These are phyloP conservation scores for Antheraea yamamai DNA, from an alignment of 2,888 invertebrate species.

Conservation along the genomic window DNA sequence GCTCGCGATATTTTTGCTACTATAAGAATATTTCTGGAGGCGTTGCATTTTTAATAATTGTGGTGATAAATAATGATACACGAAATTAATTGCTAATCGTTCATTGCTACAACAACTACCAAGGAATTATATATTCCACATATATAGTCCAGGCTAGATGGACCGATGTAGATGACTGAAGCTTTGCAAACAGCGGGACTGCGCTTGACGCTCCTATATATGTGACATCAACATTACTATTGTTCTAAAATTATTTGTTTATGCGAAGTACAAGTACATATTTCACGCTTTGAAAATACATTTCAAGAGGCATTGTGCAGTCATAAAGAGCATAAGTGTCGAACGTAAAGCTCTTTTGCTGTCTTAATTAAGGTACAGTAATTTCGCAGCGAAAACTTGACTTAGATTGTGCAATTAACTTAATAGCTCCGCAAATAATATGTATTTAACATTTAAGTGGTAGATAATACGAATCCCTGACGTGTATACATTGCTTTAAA, in stretches of 20 bases:
- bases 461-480: slow-evolving; percentile 24
- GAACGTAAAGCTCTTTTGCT: neutral
- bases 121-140: too few relatives aligned
- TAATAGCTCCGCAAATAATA: neutral
- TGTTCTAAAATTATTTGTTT: too few relatives aligned
- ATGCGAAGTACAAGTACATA: neutral
- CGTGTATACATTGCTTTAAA: slow-evolving; percentile 19
- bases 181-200: too few relatives aligned
- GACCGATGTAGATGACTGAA: too few relatives aligned
- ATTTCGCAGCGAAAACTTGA: neutral
- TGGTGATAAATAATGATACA: too few relatives aligned
- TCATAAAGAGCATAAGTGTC: neutral
- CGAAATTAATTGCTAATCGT: too few relatives aligned
- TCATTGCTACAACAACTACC: too few relatives aligned
- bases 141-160: too few relatives aligned
- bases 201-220: too few relatives aligned
- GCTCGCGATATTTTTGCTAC: neutral
- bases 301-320: neutral
- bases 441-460: neutral
- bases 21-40: neutral
- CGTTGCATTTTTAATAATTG: neutral
- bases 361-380: neutral
- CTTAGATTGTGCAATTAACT: neutral
- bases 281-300: neutral
- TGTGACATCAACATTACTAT: too few relatives aligned